Evolutionary conservation across 2,888 invertebrate genomes (phyloP), one percentile per base, ranked within the genome.

Genomic region (Dryococelus australis): DNA sequence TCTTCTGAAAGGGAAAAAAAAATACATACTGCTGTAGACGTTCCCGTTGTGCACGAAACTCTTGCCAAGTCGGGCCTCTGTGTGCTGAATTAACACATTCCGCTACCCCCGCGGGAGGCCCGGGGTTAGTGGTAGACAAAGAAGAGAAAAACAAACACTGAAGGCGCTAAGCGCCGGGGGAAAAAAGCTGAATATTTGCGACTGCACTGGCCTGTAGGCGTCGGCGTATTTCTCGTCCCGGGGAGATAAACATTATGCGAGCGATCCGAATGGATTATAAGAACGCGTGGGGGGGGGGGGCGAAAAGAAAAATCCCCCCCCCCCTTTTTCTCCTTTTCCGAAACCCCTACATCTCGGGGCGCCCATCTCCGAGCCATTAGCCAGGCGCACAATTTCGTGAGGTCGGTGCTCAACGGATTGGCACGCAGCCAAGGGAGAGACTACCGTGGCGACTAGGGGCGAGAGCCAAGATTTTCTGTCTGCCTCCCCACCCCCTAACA

Each of bases 341-440:
- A 47, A 47, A 16, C 47, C 47, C 16, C n/a, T 65, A 16, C 16
- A 8, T 65, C 65, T 65, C 65, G 16, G 65, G 24, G 13, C 20
- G 65, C 65, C 24, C 65, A 65, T 65, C 65, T 65, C 65, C 65
- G 65, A 65, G 65, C 65, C 65, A 65, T 65, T 65, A 65, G 65
- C 65, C 65, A 20, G 24, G 65, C 65, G 65, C 65, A n/a, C 65
- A 65, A 65, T 65, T 65, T n/a, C 65, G 20, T n/a, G 65, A 65
- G 65, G 65, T 65, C 65, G 65, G 65, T 65, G 20, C 65, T 65
- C 65, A n/a, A n/a, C 65, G 65, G 65, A 65, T 65, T 65, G 65
- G 65, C 65, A 65, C 65, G 65, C 65, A 20, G 65, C 65, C 65
- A 65, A 24, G 65, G n/a, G 65, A 65, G n/a, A 65, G 8, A 65